phyloP scores from a whole-genome alignment of 2,888 invertebrate genomes.

The Macrosiphum euphorbiae region DNA sequence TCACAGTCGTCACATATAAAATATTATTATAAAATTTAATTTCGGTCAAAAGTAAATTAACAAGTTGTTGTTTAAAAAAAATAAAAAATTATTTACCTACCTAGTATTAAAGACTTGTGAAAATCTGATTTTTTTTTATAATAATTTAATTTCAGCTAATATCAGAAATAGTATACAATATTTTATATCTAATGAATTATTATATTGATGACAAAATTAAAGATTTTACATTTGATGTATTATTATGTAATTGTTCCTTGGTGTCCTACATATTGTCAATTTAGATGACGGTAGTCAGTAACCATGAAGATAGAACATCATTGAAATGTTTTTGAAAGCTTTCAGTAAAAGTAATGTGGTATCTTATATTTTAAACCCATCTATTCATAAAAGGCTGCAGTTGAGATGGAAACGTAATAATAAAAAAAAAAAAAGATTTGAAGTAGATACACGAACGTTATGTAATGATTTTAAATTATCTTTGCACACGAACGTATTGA shows the following conservation, averaged over 20 bases:
- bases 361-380: not conserved
- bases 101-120: not conserved
- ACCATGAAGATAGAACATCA: not conserved
- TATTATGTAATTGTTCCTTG: not conserved
- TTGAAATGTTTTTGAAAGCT: conserved; percentile 10
- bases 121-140: not conserved
- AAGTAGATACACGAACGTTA: not conserved
- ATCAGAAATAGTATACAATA: not conserved
- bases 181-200: not conserved
- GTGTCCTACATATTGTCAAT: not conserved
- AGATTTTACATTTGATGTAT: not conserved
- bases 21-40: not conserved
- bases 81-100: not conserved
- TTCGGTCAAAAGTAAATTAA: not conserved
- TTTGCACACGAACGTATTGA: conserved; percentile 33
- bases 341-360: not conserved
- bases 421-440: not conserved
- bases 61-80: not conserved
- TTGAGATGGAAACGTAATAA: conserved; percentile 1
- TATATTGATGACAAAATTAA: not conserved
- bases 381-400: not conserved
- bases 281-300: not conserved
- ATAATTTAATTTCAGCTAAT: not conserved
- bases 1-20: not conserved
- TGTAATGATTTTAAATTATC: conserved; percentile 45